These are phyloP conservation scores for Acanthopleura granulata DNA, from an alignment of 2,888 invertebrate species.

Conservation along the genomic window DNA sequence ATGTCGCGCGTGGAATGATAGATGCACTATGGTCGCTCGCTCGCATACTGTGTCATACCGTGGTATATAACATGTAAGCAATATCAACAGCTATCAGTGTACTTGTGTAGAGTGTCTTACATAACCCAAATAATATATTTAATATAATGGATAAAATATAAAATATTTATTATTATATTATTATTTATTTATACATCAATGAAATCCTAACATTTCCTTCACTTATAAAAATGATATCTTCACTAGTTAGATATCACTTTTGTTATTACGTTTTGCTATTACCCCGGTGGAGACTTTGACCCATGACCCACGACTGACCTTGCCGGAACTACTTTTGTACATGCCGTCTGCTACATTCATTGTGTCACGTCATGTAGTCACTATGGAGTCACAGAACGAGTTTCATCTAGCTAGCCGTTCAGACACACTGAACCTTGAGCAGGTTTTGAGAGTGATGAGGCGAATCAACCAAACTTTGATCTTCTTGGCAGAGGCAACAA, in stretches of 20 bases:
- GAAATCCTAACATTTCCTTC: background rate
- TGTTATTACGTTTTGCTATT: background rate
- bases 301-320: background rate
- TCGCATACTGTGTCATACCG: too few species aligned
- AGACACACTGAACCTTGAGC: background rate
- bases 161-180: too few species aligned
- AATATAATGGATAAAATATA: too few species aligned
- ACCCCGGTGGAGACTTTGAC: background rate
- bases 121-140: too few species aligned
- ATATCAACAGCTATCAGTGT: too few species aligned
- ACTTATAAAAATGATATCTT: background rate
- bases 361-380: too few species aligned
- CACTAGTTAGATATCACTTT: conserved; percentile 1
- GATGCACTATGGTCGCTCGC: too few species aligned
- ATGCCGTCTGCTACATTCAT: too few species aligned
- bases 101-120: too few species aligned
- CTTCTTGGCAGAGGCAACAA: background rate
- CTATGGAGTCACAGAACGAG: background rate
- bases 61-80: too few species aligned
- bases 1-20: too few species aligned
- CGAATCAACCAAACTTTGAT: background rate
- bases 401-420: background rate
- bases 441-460: background rate
- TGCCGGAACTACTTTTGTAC: conserved; percentile 2
- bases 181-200: too few species aligned